Conservation (phyloP, 1,140 invertebrate genomes). For the Trichonephila clavata region DNA sequence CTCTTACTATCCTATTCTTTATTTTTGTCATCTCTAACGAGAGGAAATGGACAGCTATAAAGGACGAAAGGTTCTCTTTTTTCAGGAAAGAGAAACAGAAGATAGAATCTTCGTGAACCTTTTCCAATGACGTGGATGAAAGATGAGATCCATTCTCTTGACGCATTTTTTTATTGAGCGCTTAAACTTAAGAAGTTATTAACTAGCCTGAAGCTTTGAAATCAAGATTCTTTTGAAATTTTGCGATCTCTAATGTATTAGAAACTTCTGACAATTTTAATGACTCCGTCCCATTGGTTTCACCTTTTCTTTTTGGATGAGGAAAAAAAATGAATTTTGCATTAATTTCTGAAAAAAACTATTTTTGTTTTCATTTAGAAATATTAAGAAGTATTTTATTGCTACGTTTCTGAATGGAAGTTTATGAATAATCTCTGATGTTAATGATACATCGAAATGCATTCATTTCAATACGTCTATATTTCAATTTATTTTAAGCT, state of each 20-base stretch:
- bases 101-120: background rate
- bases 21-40: slow-evolving; percentile 34
- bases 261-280: no score
- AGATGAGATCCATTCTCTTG: background rate
- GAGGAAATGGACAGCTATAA: slow-evolving; percentile 42
- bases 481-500: no score
- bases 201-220: background rate
- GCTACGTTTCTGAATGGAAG: no score
- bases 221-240: background rate
- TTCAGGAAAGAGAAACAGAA: background rate
- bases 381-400: no score
- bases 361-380: no score
- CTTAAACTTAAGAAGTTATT: background rate
- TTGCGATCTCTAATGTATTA: background rate
- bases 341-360: no score
- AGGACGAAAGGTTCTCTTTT: slow-evolving; percentile 1
- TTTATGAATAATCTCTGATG: no score
- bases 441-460: no score
- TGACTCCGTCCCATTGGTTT: no score
- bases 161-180: background rate
- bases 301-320: no score
- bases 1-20: slow-evolving; percentile 27
- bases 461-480: no score
- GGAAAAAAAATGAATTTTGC: no score
- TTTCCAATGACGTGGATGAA: background rate